Evolutionary conservation across 2,888 invertebrate species (phyloP), one percentile per base, ranked within the genome.

Genomic region (Eustalomyia histrio): DNA sequence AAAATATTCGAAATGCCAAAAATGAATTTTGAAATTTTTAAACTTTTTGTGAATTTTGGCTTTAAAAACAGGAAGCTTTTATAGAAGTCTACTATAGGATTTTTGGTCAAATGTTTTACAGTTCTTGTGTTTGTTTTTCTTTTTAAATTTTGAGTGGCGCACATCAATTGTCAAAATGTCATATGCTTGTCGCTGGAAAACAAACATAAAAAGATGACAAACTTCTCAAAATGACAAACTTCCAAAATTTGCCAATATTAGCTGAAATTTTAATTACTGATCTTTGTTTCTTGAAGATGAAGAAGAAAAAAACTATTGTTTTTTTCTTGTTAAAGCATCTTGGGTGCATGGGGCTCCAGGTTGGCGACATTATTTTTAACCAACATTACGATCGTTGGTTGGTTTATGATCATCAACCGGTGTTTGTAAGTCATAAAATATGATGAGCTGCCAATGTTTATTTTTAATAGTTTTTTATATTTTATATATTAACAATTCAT

Each of bases 201-300:
- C 29, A 29, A 6, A 39, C 84, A 84, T 35, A 58, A 47, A 81
- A 81, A 78, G 78, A 81, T 81, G 81, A 81, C 69, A 81, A 74
- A 81, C 39, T 75, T 39, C 65, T 60, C 33, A 72, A 73, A 50
- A 73, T 73, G 79, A 79, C 76, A 79, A 79, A 76, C 79, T 79
- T 76, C 47, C 68, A 73, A 76, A 76, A 76, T 82, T 79, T 76
- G 57, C 55, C 72, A 76, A 60, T 88, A 90, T 90, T 89, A 89
- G 88, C 86, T 86, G 90, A 89, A 89, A 89, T 90, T 89, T 89
- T 89, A 89, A 90, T 89, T 89, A 90, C 87, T 78, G 83, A 79
- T 80, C 76, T 73, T 50, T 78, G 60, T 43, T 69, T 64, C 43
- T 55, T 24, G 63, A 17, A 60, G 33, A 73, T 35, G 10, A 29